Percentiles rank a stretch among this genome's conserved stretches.
These are phyloP conservation scores for Phenganax stokvisi DNA, from an alignment of 92 coral and sea anemone genomes.

Conservation along the genomic window DNA sequence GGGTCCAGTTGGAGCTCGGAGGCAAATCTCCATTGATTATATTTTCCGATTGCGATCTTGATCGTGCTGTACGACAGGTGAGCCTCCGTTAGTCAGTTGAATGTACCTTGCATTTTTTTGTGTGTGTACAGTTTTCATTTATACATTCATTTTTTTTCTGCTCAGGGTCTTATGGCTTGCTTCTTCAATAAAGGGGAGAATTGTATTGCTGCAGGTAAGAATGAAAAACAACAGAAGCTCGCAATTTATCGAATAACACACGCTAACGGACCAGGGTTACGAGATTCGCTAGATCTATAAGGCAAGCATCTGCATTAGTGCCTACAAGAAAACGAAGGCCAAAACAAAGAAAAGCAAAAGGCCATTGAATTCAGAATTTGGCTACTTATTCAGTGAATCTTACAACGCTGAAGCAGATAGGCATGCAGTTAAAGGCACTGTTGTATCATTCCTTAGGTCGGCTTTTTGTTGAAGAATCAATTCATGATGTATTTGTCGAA, in stretches of 20 bases:
- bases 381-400: background rate
- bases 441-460: slow-evolving; percentile 52
- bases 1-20: slow-evolving; percentile 90
- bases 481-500: slow-evolving; percentile 83
- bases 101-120: background rate
- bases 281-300: background rate
- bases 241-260: background rate
- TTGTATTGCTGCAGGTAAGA: slow-evolving; percentile 94
- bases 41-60: slow-evolving; percentile 91
- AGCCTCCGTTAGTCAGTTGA: background rate
- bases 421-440: too few relatives aligned
- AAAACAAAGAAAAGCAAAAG: too few relatives aligned
- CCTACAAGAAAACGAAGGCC: background rate
- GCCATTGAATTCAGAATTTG: too few relatives aligned
- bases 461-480: slow-evolving; percentile 92
- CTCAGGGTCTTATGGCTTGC: slow-evolving; percentile 94
- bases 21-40: slow-evolving; percentile 94
- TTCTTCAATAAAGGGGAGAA: slow-evolving; percentile 98
- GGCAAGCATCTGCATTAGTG: too few relatives aligned
- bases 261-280: too few relatives aligned
- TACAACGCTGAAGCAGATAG: too few relatives aligned
- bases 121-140: background rate
- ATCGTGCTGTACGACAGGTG: slow-evolving; percentile 97
- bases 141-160: background rate
- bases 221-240: background rate